These are phyloP conservation scores for Arvicola amphibius DNA, from an alignment of 2,797 vertebrate genomes.

Conservation along the genomic window DNA sequence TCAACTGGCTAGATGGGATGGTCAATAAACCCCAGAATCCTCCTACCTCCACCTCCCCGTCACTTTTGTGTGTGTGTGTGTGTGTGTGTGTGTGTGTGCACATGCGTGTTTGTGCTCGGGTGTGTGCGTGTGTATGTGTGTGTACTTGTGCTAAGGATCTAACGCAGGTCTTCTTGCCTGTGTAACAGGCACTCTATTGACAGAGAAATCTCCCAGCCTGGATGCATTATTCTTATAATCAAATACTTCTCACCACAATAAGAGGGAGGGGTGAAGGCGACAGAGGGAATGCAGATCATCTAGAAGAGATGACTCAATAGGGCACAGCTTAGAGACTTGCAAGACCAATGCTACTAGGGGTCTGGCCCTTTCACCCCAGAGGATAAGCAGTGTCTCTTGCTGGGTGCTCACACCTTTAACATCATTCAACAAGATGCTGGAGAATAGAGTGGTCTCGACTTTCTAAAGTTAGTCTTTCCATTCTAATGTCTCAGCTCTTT, in stretches of 20 bases:
- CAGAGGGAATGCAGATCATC: neutral
- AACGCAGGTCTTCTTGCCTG: neutral
- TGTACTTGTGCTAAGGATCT: neutral
- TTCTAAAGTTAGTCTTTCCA: neutral
- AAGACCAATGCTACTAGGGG: fast-evolving
- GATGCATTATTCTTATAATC: neutral
- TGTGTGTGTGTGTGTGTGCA: neutral
- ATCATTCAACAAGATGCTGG: neutral
- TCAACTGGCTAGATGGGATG: neutral
- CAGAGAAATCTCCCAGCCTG: neutral
- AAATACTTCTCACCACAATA: neutral
- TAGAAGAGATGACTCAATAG: neutral
- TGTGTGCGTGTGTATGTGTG: neutral
- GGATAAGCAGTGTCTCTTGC: neutral
- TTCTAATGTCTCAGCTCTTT: neutral
- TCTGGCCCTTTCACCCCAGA: neutral
- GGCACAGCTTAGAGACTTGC: no score
- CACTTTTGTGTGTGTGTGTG: neutral
- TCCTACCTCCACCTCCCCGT: neutral
- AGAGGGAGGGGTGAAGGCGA: neutral
- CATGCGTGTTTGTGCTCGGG: no score
- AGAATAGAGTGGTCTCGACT: neutral
- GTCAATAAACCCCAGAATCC: neutral
- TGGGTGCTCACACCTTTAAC: neutral
- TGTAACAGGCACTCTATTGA: neutral